Conservation (phyloP, 2,113 vertebrate species). For the Leucosticte australis region DNA sequence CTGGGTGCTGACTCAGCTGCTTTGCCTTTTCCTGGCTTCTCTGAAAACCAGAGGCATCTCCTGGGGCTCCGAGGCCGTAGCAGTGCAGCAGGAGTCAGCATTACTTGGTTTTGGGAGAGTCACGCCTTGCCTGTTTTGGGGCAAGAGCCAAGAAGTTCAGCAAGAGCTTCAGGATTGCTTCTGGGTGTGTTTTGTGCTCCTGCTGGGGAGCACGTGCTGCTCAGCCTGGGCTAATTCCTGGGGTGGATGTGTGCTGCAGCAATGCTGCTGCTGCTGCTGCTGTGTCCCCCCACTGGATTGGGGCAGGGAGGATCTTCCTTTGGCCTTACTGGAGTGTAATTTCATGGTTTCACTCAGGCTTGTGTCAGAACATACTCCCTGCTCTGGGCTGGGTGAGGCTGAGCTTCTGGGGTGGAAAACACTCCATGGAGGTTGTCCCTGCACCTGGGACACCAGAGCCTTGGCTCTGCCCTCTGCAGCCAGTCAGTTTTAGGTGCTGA, state of each 20-base stretch:
- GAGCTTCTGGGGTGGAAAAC: background rate
- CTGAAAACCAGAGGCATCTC: constrained; percentile 1
- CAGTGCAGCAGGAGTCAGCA: background rate
- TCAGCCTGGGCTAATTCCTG: background rate
- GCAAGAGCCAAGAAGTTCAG: background rate
- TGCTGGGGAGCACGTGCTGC: background rate
- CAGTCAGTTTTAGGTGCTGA: accelerated
- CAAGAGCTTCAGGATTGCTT: background rate
- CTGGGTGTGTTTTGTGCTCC: background rate
- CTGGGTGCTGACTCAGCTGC: constrained; percentile 42
- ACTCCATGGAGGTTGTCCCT: background rate
- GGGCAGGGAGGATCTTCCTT: background rate
- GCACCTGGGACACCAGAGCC: background rate
- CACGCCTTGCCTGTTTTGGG: background rate
- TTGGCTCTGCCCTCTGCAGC: background rate
- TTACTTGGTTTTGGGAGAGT: background rate
- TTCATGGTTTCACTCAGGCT: background rate
- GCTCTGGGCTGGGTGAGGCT: too few relatives aligned
- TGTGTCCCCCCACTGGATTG: accelerated
- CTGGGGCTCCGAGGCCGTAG: background rate
- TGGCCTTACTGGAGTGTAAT: background rate
- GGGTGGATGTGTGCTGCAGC: background rate
- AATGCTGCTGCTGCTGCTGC: background rate
- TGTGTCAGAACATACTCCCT: too few relatives aligned
- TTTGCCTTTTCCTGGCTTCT: background rate